Evolutionary conservation across 2,113 vertebrate species (phyloP).

Genomic region (Aspidoscelis tigris): DNA sequence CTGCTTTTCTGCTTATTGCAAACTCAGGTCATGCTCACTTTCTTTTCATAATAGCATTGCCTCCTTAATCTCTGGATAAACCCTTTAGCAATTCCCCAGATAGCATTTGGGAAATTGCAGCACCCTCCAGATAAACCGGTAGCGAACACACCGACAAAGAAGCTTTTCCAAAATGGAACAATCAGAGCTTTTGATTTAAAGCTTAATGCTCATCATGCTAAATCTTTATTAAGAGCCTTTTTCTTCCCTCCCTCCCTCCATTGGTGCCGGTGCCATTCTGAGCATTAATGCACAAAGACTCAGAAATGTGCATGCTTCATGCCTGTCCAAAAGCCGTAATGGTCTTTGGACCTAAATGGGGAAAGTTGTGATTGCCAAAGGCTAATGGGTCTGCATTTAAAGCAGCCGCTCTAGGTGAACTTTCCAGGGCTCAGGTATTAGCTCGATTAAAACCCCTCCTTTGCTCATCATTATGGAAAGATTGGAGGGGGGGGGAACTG

Average conservation of each 20-base stretch:
- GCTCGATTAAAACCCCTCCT: too few relatives aligned
- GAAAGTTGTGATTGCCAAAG: neutral
- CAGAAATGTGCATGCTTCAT: too few relatives aligned
- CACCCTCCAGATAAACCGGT: fast-evolving
- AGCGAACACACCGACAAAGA: neutral
- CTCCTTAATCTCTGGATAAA: neutral
- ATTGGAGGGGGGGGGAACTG: too few relatives aligned
- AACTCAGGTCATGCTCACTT: neutral
- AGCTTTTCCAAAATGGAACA: neutral
- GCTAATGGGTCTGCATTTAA: too few relatives aligned
- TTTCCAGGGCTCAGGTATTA: too few relatives aligned
- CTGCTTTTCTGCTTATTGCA: neutral
- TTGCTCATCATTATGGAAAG: too few relatives aligned
- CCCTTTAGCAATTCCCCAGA: fast-evolving
- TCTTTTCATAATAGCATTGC: neutral
- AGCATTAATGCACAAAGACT: too few relatives aligned
- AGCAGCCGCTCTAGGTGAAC: too few relatives aligned
- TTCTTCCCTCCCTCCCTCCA: too few relatives aligned
- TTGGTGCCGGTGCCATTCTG: too few relatives aligned
- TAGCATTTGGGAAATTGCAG: fast-evolving
- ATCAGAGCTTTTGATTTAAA: slow-evolving; percentile 11
- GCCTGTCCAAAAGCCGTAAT: neutral
- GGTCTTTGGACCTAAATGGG: neutral
- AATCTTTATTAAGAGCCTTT: neutral
- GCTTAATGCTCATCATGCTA: neutral